Percentiles rank a stretch among this genome's conserved stretches.
Evolutionary conservation across 2,888 invertebrate genomes (phyloP).

Genomic region (Cryptosula pallasiana): DNA sequence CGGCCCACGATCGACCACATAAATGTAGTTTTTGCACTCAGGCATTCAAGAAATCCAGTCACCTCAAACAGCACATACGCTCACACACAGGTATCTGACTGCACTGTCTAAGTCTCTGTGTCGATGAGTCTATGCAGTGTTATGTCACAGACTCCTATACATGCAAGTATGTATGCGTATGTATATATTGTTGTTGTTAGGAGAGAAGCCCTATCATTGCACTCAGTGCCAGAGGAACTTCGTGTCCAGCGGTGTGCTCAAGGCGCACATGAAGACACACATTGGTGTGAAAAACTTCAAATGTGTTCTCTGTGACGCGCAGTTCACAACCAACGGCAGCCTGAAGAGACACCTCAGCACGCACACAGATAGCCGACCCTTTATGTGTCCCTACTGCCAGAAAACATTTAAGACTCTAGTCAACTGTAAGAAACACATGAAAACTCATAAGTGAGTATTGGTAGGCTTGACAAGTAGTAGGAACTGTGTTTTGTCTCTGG

Average conservation of each 20-base stretch:
- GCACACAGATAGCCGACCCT: constrained; percentile 58
- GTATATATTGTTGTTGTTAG: constrained; percentile 30
- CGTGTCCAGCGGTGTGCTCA: constrained; percentile 59
- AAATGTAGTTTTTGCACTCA: constrained; percentile 51
- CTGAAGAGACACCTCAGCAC: constrained; percentile 72
- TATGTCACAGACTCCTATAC: background rate
- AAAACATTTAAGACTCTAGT: constrained; percentile 61
- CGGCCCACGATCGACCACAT: constrained; percentile 53
- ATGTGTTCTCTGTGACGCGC: constrained; percentile 62
- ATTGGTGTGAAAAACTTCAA: constrained; percentile 58
- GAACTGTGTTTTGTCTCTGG: too few species aligned
- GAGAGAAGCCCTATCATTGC: constrained; percentile 56
- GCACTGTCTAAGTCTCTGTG: background rate
- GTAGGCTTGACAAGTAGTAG: too few species aligned
- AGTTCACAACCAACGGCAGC: constrained; percentile 64
- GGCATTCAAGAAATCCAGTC: constrained; percentile 59
- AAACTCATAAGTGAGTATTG: constrained; percentile 58
- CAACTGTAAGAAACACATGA: constrained; percentile 65
- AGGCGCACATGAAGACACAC: constrained; percentile 59
- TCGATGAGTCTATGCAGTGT: background rate
- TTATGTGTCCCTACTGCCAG: constrained; percentile 61
- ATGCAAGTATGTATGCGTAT: background rate
- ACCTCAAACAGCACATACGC: constrained; percentile 58
- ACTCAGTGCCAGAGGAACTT: constrained; percentile 53
- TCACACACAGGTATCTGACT: constrained; percentile 54